phyloP scores from a whole-genome alignment of 2,113 vertebrate genomes.

The Alaudala cheleensis region DNA sequence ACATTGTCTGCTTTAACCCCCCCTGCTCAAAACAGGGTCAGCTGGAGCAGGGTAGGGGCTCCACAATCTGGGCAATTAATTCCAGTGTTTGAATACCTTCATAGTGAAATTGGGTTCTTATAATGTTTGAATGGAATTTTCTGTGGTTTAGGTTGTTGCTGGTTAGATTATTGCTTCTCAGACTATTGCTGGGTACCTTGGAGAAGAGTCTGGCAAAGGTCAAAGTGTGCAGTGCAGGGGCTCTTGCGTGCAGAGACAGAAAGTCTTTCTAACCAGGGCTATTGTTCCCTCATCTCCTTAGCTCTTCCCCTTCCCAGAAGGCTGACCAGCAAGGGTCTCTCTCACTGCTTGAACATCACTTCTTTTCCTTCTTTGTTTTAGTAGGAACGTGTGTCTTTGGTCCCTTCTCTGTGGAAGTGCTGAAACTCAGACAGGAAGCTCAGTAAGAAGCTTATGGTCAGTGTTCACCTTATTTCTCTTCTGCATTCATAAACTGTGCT shows the following conservation, averaged over 20 bases:
- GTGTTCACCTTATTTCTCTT: neutral
- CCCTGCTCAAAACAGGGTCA: neutral
- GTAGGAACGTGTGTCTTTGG: neutral
- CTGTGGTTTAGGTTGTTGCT: neutral
- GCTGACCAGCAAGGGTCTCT: neutral
- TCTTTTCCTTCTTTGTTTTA: neutral
- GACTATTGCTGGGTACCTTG: neutral
- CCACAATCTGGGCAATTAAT: neutral
- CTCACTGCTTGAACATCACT: neutral
- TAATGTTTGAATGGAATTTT: neutral
- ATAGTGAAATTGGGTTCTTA: neutral
- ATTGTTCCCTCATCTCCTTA: fast-evolving
- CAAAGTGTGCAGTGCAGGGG: neutral
- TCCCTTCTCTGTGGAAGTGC: neutral
- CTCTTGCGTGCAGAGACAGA: neutral
- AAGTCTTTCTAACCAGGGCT: neutral
- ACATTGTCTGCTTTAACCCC: fast-evolving
- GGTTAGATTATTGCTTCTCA: neutral
- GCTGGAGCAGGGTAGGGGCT: neutral
- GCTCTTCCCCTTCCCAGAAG: neutral
- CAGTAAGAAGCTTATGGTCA: neutral
- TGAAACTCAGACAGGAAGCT: neutral
- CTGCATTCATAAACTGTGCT: neutral
- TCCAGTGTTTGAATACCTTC: neutral
- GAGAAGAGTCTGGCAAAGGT: neutral